These are phyloP conservation scores for Metacarcinus magister DNA, from an alignment of 2,888 invertebrate species.

Conservation along the genomic window DNA sequence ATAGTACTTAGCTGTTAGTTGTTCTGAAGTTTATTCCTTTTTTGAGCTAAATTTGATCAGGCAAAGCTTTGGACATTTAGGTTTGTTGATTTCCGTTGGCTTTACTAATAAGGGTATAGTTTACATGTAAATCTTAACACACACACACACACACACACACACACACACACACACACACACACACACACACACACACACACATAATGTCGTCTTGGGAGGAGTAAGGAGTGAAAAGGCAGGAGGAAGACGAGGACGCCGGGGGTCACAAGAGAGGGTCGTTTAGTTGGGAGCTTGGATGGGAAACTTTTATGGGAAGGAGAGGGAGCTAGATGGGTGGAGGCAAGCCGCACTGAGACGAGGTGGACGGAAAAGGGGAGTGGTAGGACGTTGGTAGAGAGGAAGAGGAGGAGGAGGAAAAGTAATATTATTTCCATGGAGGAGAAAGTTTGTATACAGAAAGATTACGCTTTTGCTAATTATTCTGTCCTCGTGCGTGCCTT, in stretches of 20 bases:
- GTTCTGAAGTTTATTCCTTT: too few species aligned
- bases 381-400: neutral
- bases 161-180: slow-evolving; percentile 48
- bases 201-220: neutral
- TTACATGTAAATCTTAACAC: neutral
- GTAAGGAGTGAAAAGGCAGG: slow-evolving; percentile 31
- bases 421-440: neutral
- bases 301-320: slow-evolving; percentile 1
- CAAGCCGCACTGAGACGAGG: neutral
- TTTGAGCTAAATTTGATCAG: too few species aligned
- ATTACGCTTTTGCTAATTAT: neutral
- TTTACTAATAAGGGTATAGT: too few species aligned
- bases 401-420: neutral
- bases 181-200: neutral
- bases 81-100: too few species aligned
- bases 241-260: neutral
- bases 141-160: slow-evolving; percentile 48
- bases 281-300: neutral
- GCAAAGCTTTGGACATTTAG: too few species aligned
- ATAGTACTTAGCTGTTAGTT: too few species aligned
- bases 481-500: neutral
- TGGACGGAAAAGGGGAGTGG: neutral
- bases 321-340: neutral
- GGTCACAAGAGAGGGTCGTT: neutral
- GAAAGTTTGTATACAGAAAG: neutral